phyloP scores from a whole-genome alignment of 2,797 vertebrate genomes.

The Hozukius guyotensis region DNA sequence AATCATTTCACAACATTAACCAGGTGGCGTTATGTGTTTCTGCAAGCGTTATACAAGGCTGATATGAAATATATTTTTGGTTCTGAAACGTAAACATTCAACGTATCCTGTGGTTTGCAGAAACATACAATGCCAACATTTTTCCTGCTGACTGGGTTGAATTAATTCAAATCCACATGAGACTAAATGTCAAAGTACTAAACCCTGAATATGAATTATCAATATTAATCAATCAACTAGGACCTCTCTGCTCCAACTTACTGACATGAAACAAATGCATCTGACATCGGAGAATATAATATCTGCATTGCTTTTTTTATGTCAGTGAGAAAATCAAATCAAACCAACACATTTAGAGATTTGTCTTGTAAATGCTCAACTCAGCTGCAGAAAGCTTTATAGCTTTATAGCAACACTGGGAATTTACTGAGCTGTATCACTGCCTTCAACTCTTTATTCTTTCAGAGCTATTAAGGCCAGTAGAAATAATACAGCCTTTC shows the following conservation, averaged over 20 bases:
- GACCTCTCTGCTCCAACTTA: neutral
- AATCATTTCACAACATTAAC: no score
- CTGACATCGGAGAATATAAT: neutral
- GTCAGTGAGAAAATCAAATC: neutral
- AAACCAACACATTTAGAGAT: neutral
- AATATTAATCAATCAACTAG: neutral
- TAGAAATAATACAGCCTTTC: neutral
- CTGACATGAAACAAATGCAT: neutral
- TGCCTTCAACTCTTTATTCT: neutral
- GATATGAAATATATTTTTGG: no score
- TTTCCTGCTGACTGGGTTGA: neutral
- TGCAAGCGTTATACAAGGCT: no score
- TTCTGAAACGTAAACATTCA: no score
- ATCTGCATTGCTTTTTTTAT: neutral
- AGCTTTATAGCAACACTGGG: neutral
- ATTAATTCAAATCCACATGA: neutral
- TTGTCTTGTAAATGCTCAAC: neutral
- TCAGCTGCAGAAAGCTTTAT: neutral
- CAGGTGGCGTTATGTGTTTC: no score
- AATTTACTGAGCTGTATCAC: neutral
- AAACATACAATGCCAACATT: no score
- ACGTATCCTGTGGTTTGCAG: no score
- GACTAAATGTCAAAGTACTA: neutral
- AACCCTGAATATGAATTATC: neutral
- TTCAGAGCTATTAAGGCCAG: neutral